Conservation (phyloP, 2,888 invertebrate species). For the Synergus umbraculus region DNA sequence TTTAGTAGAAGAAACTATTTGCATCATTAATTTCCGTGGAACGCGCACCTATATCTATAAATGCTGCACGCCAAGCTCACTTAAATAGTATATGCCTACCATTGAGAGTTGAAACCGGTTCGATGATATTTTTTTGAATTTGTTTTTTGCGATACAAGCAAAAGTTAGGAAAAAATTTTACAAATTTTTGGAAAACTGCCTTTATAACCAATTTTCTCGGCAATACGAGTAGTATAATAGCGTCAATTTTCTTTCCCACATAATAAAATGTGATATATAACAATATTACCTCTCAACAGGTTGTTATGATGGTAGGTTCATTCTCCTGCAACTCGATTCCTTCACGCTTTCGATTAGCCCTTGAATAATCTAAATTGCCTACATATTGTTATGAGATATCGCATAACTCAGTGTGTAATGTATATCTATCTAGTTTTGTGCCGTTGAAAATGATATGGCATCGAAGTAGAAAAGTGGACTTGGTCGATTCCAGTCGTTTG, state of each 20-base stretch:
- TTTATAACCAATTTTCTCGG: too few species aligned
- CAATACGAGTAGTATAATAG: not conserved
- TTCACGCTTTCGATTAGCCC: not conserved
- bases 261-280: not conserved
- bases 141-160: not conserved
- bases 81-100: slow-evolving; percentile 16
- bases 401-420: slow-evolving; percentile 2
- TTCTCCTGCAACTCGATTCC: slow-evolving; percentile 12
- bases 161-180: too few species aligned
- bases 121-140: slow-evolving; percentile 34
- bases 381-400: slow-evolving; percentile 20
- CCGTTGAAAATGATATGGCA: slow-evolving; percentile 31
- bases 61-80: slow-evolving; percentile 22
- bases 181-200: not conserved
- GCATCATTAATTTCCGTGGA: slow-evolving; percentile 42
- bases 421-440: slow-evolving; percentile 14
- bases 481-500: slow-evolving; percentile 39
- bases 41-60: slow-evolving; percentile 29
- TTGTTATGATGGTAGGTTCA: not conserved
- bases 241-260: not conserved
- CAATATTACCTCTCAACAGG: not conserved
- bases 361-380: slow-evolving; percentile 31
- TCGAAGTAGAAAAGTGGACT: slow-evolving; percentile 34
- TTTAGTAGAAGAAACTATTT: slow-evolving; percentile 50
- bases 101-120: slow-evolving; percentile 39